phyloP scores from a whole-genome alignment of 2,113 vertebrate species.

The Gambusia holbrooki region DNA sequence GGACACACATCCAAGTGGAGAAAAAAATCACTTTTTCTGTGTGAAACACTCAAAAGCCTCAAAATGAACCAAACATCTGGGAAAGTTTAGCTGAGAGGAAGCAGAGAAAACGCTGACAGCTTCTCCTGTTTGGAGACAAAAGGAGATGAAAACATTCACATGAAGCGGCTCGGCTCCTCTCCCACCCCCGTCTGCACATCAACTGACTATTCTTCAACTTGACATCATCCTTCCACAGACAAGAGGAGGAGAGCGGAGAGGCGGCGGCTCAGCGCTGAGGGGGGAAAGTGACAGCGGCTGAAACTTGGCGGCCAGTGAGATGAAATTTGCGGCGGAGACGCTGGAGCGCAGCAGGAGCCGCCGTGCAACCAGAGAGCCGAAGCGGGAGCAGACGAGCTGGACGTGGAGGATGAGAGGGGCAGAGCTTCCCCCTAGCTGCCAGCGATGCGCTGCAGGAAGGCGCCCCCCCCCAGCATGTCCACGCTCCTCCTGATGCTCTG shows the following conservation, averaged over 20 bases:
- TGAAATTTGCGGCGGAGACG: conserved; percentile 84
- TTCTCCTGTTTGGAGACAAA: conserved; percentile 29
- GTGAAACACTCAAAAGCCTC: conserved; percentile 27
- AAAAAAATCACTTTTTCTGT: conserved; percentile 27
- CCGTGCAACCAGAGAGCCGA: conserved; percentile 70
- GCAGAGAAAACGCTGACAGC: conserved; percentile 27
- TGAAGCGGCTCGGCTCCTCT: conserved; percentile 61
- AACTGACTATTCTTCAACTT: conserved; percentile 69
- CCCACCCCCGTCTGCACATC: conserved; percentile 62
- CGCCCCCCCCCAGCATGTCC: conserved; percentile 85
- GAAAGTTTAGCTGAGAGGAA: conserved; percentile 59
- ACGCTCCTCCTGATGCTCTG: conserved; percentile 93
- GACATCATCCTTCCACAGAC: conserved; percentile 65
- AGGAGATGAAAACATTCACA: conserved; percentile 43
- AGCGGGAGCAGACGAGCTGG: conserved; percentile 80
- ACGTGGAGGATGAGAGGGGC: conserved; percentile 79
- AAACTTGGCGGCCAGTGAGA: conserved; percentile 82
- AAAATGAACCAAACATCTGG: conserved; percentile 31
- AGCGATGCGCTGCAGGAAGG: conserved; percentile 79
- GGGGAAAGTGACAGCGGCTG: conserved; percentile 81
- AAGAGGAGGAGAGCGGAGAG: conserved; percentile 36
- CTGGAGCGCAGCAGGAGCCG: conserved; percentile 75
- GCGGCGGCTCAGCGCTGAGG: conserved; percentile 70
- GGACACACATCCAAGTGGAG: conserved; percentile 35
- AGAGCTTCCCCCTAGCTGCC: conserved; percentile 71